phyloP scores from a whole-genome alignment of 2,888 invertebrate species.

The Poecilobothrus nobilitatus region DNA sequence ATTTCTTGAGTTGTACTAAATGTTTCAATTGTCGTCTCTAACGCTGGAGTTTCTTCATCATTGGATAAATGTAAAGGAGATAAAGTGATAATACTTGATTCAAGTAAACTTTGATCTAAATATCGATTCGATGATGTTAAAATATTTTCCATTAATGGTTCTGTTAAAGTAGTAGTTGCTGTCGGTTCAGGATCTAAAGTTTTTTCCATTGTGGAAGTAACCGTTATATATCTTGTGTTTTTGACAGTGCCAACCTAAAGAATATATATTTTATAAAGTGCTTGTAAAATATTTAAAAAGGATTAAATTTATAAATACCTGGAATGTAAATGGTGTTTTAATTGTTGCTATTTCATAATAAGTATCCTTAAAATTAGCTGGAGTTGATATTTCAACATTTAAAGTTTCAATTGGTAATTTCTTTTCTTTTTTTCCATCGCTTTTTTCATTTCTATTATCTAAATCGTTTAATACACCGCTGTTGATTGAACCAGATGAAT shows the following conservation, averaged over 20 bases:
- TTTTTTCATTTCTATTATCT: conserved; percentile 45
- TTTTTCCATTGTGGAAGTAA: conserved; percentile 78
- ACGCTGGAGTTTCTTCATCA: conserved; percentile 72
- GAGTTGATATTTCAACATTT: conserved; percentile 81
- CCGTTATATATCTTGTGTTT: conserved; percentile 79
- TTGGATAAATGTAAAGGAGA: conserved; percentile 69
- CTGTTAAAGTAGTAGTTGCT: conserved; percentile 55
- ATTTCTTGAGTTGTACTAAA: conserved; percentile 85
- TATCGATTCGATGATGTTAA: conserved; percentile 67
- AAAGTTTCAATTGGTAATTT: conserved; percentile 67
- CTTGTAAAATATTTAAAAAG: neutral
- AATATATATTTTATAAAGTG: conserved; percentile 9
- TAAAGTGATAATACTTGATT: conserved; percentile 73
- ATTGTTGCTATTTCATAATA: conserved; percentile 87
- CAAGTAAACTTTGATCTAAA: conserved; percentile 57
- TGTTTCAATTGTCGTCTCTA: conserved; percentile 82
- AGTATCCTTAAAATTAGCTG: conserved; percentile 73
- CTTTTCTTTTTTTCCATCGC: conserved; percentile 52
- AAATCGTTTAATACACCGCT: conserved; percentile 49
- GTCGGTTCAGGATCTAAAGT: conserved; percentile 55
- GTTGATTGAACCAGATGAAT: conserved; percentile 62
- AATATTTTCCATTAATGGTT: conserved; percentile 81
- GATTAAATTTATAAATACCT: conserved; percentile 49
- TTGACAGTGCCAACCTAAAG: conserved; percentile 74
- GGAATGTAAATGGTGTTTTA: conserved; percentile 81